phyloP scores from a whole-genome alignment of 2,113 vertebrate genomes.

The Rhynchomys soricoides region DNA sequence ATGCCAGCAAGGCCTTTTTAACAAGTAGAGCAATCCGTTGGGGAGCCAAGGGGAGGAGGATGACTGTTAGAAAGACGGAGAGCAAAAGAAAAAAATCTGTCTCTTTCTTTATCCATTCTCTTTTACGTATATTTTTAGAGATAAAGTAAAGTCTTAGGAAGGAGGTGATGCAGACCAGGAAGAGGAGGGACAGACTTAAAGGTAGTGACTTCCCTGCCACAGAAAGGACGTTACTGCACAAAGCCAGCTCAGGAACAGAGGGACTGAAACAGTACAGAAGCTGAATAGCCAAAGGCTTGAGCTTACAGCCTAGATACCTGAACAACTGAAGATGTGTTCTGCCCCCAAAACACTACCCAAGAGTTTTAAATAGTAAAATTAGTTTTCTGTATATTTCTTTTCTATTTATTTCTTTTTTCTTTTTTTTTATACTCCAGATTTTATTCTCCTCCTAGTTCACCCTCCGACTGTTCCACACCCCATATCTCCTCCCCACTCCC shows the following conservation, averaged over 20 bases:
- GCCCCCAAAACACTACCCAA: neutral
- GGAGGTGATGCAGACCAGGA: neutral
- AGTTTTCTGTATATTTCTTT: no score
- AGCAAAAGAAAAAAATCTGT: neutral
- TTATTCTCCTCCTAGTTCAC: no score
- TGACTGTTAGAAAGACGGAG: neutral
- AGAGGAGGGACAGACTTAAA: neutral
- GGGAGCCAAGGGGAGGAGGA: neutral
- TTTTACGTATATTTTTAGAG: neutral
- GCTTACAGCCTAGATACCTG: neutral
- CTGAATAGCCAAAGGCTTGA: neutral
- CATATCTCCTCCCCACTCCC: no score
- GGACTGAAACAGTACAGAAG: neutral
- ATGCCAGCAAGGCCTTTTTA: neutral
- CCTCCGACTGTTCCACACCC: no score
- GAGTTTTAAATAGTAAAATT: neutral
- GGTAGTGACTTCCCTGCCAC: fast-evolving
- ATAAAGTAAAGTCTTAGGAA: neutral
- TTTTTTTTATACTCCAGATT: no score
- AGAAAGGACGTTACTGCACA: neutral
- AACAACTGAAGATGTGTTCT: neutral
- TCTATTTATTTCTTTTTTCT: no score
- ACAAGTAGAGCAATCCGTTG: neutral
- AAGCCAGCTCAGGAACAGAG: neutral
- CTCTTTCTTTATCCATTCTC: no score